A percentile compares a stretch with the other conserved stretches of the same genome.
These are phyloP conservation scores for Chymomyza amoena DNA, from an alignment of 2,888 invertebrate genomes.

Conservation along the genomic window DNA sequence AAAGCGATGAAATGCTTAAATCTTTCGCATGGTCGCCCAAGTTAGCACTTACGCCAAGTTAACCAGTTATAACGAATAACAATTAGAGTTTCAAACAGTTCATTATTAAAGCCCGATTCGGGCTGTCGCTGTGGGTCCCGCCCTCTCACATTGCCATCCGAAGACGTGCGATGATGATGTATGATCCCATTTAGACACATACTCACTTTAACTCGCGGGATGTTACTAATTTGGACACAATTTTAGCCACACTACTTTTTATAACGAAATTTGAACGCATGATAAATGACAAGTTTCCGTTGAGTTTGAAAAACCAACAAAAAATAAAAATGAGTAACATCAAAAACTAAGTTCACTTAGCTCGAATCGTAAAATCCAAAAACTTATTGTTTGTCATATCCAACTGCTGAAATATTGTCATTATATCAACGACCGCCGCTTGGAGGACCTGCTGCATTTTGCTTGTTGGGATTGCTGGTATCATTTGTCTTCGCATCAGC, in stretches of 20 bases:
- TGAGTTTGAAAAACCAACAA: not conserved
- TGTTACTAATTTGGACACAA: not conserved
- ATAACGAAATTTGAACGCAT: constrained; percentile 51
- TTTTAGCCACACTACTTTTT: not conserved
- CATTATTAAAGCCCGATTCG: constrained; percentile 55
- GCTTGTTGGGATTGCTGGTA: constrained; percentile 42
- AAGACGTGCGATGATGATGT: constrained; percentile 67
- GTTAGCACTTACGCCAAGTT: not conserved
- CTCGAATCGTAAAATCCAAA: constrained; percentile 11
- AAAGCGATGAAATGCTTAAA: not conserved
- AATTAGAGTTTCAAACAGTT: constrained; percentile 15
- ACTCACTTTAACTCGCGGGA: not conserved
- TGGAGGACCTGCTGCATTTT: constrained; percentile 10
- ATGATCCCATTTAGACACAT: constrained; percentile 43
- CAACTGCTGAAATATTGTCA: constrained; percentile 73
- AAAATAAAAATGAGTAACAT: not conserved
- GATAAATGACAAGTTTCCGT: constrained; percentile 70
- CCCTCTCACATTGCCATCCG: not conserved
- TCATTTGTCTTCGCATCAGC: constrained; percentile 59
- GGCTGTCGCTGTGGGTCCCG: constrained; percentile 59
- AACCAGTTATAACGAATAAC: not conserved
- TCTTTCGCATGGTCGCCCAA: not conserved
- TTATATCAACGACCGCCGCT: constrained; percentile 44
- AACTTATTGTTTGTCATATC: constrained; percentile 68
- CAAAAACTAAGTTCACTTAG: constrained; percentile 49